Base-by-base conservation (phyloP, 1,140 invertebrate genomes). In the Oreohelix idahoensis region DNA sequence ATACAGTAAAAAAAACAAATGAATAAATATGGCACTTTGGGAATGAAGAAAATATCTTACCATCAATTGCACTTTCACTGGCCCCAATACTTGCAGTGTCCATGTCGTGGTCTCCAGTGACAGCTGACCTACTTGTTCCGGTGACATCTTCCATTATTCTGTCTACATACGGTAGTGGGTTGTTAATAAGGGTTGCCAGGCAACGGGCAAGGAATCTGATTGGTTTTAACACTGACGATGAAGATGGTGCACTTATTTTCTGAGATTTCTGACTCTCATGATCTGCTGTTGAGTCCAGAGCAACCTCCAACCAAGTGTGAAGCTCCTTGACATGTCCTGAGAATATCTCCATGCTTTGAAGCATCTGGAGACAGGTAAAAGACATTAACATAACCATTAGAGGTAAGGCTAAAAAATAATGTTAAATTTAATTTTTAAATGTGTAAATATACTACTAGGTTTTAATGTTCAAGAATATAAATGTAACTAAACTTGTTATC, bases 111-210 rank as follows among this genome's bases (percentile, higher is more conserved):
- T 69, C 77, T 11, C 49, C 58, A 49, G 11, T 10, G n/a, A 63
- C 17, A 29, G 26, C 53, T 15, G 58, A 29, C 32, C 75, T 45
- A 13, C 35, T 51, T 45, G 66, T 42, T 20, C 49, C 79, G 1
- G 79, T 10, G 1, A 71, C 23, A 42, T 29, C 32, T 36, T 81
- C 80, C 69, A 82, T 36, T 1, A 82, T 29, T 38, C 80, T 73
- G 71, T 82, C 80, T 35, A 75, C 29, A 49, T 74, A 82, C 29
- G 80, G 80, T 23, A 36, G 13, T 29, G 80, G 80, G 71, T 75
- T 82, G 80, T 74, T 82, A 20, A 82, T 75, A 2, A 82, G 26
- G 45, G 32, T 38, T 20, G 70, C 17, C 66, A 82, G 23, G 17
- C 70, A 74, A 15, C 35, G 29, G 26, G 71, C 70, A 2, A 75